These are phyloP conservation scores for Uropetala carovei DNA, from an alignment of 2,888 invertebrate species.

Conservation along the genomic window DNA sequence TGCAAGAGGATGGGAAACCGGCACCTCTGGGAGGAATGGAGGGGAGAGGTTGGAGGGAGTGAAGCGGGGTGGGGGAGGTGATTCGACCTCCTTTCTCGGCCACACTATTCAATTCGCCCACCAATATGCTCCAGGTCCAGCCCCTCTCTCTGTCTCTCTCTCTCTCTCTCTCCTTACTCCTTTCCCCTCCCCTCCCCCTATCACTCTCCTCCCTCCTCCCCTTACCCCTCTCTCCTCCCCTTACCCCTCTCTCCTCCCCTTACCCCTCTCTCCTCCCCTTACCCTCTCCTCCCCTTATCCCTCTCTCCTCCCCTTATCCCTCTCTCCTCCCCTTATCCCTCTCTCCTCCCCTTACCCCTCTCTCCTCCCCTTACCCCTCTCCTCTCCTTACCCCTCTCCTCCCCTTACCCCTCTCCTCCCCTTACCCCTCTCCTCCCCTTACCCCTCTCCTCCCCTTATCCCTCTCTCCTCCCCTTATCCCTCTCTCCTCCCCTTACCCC, in stretches of 20 bases:
- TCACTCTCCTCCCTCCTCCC: not conserved
- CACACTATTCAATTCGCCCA: conserved; percentile 31
- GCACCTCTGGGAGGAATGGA: not conserved
- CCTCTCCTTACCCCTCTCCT: not conserved
- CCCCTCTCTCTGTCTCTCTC: not conserved
- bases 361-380: no score
- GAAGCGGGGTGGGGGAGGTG: no score
- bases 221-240: not conserved
- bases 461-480: not conserved
- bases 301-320: no score
- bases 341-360: no score
- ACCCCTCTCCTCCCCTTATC: not conserved
- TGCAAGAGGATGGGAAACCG: not conserved
- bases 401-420: no score
- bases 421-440: no score
- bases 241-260: not conserved
- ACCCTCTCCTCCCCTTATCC: conserved; percentile 34
- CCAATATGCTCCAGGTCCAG: not conserved
- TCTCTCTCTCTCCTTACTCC: not conserved
- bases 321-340: no score
- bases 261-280: not conserved
- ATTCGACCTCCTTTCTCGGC: conserved; percentile 30
- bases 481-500: no score
- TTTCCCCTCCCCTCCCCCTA: not conserved
- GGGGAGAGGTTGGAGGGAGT: not conserved